Base-by-base conservation (phyloP, 2,888 invertebrate species). In the Agrilus mali region DNA sequence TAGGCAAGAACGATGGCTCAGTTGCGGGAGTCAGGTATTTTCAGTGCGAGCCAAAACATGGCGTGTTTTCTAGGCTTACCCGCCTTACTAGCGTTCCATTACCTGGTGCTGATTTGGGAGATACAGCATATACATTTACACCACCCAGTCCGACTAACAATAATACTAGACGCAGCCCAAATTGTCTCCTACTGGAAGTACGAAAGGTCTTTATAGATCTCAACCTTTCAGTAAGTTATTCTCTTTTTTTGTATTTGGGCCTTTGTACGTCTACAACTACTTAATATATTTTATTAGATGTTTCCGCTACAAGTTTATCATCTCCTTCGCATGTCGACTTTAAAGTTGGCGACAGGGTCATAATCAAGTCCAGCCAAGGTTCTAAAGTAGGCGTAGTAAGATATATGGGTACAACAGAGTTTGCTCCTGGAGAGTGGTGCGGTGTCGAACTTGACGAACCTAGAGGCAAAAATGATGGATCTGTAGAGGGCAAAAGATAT, bases 1-100 rank as follows among this genome's bases (percentile, higher is more conserved):
- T 62, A 87, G 96, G 96, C 53, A 95, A 96, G 74, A 95, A 96
- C 65, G 94, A 96, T 66, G 96, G 96, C 20, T 87, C 90, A 31
- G 94, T 96, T 48, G 86, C 87, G 43, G 93, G 93, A 41, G 78
- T 81, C 42, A 79, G 87, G 39, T 96, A 96, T 68, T 96, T 96
- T 68, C 90, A 92, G 65, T 96, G 96, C 63, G 83, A 89, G 58
- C 77, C 87, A 17, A 86, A 87, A 59, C 84, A 85, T 46, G 96
- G 96, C n/a, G 85, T 96, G 14, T 96, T 96, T 67, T 93, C 90
- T 22, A 79, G 87, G 16, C 74, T 94, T 44, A 87, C 88, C 33
- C 82, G 94, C 47, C 73, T 95, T 39, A 87, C 89, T 4, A 73
- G 84, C 51, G 70, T 75, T 42, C 86, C 86, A 7, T 61, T 87